Evolutionary conservation across 2,797 vertebrate species (phyloP), one percentile per base, ranked within the genome.

Genomic region (Gymnoscopelus microlampas): DNA sequence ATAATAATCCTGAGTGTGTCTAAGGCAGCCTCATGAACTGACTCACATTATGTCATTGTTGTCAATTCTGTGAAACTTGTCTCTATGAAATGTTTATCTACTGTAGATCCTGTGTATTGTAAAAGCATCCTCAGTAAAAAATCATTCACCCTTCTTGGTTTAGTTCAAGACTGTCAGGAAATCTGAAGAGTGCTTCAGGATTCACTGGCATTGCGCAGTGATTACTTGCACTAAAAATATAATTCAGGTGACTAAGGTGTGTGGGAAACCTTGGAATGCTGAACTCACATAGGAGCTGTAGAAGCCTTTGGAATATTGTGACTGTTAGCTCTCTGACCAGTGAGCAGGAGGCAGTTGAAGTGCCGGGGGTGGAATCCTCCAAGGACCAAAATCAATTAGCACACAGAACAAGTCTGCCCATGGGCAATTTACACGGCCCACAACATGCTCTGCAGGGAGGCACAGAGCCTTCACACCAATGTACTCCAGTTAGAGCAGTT

Each of bases 361-460:
- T 6, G 19, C 44, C 24, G 56, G 39, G 39, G 56, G 62, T 13
- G 68, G 47, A 5, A 60, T 59, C 44, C 70, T 49, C 55, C 3
- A 14, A 29, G 63, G 70, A 60, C 14, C n/a, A 29, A 60, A 66
- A 72, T 66, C 50, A 72, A 66, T 72, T 72, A 60, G 66, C 70
- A 55, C 70, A 29, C 50, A 59, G 54, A 60, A 60, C 24, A 26
- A 60, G 48, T 48, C 66, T 51, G 60, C 32, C 63, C 35, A 44
- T 53, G 12, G 63, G 56, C 63, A 66, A 60, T 60, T 66, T 66
- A 24, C 56, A 48, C 51, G 11, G 23, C 50, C 57, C 63, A 54
- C 35, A n/a, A 29, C 11, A 29, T 11, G 11, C 57, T 66, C 63
- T 32, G n/a, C 5, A 15, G 56, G 63, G 63, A 7, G 13, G 23